Evolutionary conservation across 2,888 invertebrate species (phyloP), one percentile per base, ranked within the genome.

Genomic region (Hypercompe scribonia): DNA sequence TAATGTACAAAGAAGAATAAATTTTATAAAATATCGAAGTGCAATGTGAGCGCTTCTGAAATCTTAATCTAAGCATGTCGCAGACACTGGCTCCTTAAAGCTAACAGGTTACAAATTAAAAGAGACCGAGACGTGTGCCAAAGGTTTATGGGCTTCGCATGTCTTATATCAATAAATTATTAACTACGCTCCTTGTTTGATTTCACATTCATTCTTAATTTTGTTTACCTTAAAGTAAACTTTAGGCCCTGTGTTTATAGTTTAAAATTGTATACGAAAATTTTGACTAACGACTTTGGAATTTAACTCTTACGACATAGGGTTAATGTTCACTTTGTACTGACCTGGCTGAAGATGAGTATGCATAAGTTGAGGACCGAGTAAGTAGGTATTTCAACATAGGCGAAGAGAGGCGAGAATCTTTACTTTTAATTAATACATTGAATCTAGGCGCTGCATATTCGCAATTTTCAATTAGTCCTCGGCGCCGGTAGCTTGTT

Each of bases 161-260:
- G 95, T 95, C 93, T 94, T 94, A 95, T 94, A 95, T 95, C 95
- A 95, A 95, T 95, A 95, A 95, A 95, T 95, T 95, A 95, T 95
- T 94, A 93, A 93, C 93, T 91, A 93, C 94, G 92, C 92, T 93
- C 91, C 94, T 92, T 94, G 92, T 94, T 95, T 95, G 93, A 94
- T 94, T 94, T 90, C 88, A 92, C 92, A 92, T 94, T 92, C 91
- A 91, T 90, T 90, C 90, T 87, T 86, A 84, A 82, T 84, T 84
- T 90, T 88, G 88, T 87, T 87, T 88, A 89, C 88, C 88, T 90
- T 82, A 91, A 93, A 91, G 86, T 90, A 86, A 86, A 90, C 95
- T 92, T 89, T 93, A 91, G 77, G 77, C 68, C 88, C 82, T 87
- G 86, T 86, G 77, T 85, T 87, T 92, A 94, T 88, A 91, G 93